These are phyloP conservation scores for Pelmatolapia mariae DNA, from an alignment of 2,113 vertebrate species.

Conservation along the genomic window DNA sequence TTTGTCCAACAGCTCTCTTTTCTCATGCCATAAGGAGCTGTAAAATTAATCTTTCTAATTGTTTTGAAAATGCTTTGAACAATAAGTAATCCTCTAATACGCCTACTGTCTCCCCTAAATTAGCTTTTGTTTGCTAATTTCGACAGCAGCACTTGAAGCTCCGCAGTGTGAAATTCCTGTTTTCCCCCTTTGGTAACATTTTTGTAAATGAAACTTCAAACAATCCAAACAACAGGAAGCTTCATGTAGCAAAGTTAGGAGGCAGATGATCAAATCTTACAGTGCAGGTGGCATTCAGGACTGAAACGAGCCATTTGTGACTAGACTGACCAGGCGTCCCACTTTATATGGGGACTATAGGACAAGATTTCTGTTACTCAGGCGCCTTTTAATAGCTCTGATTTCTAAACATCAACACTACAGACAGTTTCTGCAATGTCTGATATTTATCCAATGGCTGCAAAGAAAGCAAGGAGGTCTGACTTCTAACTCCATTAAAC, in stretches of 20 bases:
- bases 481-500: neutral
- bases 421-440: neutral
- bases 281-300: neutral
- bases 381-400: neutral
- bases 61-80: neutral
- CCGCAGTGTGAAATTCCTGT: neutral
- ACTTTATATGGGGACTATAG: neutral
- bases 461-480: neutral
- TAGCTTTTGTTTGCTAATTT: neutral
- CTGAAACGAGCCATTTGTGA: neutral
- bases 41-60: neutral
- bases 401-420: neutral
- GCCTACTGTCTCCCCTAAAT: neutral
- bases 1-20: neutral
- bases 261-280: neutral
- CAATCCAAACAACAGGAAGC: neutral
- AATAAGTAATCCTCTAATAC: neutral
- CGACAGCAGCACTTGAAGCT: neutral
- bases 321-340: neutral
- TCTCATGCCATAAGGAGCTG: neutral
- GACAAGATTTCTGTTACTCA: neutral
- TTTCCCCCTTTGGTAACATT: neutral
- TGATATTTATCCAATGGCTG: neutral
- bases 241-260: neutral
- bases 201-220: neutral